Evolutionary conservation across 2,888 invertebrate genomes (phyloP), one percentile per base, ranked within the genome.

Genomic region (Dicycla oo): DNA sequence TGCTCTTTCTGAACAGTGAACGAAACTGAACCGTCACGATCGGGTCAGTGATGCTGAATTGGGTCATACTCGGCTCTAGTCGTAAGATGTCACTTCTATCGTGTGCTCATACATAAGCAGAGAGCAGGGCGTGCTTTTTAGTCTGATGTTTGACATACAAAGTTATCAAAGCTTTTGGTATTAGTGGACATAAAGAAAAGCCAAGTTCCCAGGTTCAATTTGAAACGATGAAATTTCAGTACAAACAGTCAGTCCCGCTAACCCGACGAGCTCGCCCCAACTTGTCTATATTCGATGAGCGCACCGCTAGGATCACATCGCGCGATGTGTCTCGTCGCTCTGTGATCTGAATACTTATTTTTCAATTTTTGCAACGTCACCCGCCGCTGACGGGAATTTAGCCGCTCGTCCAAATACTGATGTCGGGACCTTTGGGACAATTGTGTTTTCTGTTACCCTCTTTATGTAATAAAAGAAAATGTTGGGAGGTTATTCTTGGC

Each of bases 341-440:
- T 88, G 88, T 89, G 91, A 82, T 73, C 86, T 83, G 93, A 92
- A 93, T 94, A 92, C 90, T 91, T 93, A 93, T 91, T 92, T 93
- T 93, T 92, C 93, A 93, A 93, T 93, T 93, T 91, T 86, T 90
- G 87, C 86, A 66, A 80, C 86, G 83, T 85, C 85, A 86, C 61
- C 78, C 73, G 56, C 40, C 63, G 80, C 78, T 87, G 90, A 87
- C 86, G 77, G 68, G 88, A 91, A 88, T 90, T 87, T 83, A 85
- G 86, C 81, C 66, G 78, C 82, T 82, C 78, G 80, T 70, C 68
- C 69, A 84, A 85, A 85, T 77, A 86, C 79, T 79, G 75, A 86
- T 76, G 79, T 71, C 68, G 73, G 64, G 65, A 76, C 79, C 56
- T 54, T 75, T 58, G 76, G 69, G 67, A 82, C 85, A 81, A 83